phyloP scores from a whole-genome alignment of 2,888 invertebrate species.

The Monopis laevigella region DNA sequence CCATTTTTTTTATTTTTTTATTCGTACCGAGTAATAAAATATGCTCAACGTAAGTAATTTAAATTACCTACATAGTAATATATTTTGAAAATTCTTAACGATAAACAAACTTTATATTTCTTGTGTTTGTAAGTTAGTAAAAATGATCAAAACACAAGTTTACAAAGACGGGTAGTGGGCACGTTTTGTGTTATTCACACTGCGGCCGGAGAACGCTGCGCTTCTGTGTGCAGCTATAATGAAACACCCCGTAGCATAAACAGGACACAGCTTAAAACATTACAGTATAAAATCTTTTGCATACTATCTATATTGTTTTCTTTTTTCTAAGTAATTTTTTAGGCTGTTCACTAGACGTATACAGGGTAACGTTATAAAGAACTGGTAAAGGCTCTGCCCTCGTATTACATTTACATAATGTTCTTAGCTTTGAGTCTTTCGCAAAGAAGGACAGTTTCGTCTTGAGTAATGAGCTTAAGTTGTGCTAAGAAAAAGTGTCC shows the following conservation, averaged over 20 bases:
- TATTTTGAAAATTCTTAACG: too few relatives aligned
- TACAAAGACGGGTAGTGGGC: slow-evolving; percentile 2
- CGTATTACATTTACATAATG: slow-evolving; percentile 59
- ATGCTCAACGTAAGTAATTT: too few relatives aligned
- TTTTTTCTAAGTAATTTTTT: not conserved
- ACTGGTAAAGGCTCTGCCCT: slow-evolving; percentile 34
- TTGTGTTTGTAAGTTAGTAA: too few relatives aligned
- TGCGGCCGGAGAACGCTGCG: not conserved
- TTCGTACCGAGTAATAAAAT: too few relatives aligned
- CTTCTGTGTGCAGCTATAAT: slow-evolving; percentile 7
- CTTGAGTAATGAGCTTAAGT: slow-evolving; percentile 11
- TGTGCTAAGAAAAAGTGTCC: slow-evolving; percentile 10
- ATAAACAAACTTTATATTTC: too few relatives aligned
- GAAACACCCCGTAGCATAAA: slow-evolving; percentile 3
- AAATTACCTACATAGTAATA: too few relatives aligned
- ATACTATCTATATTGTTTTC: too few relatives aligned
- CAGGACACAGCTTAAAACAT: slow-evolving; percentile 3
- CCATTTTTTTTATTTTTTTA: too few relatives aligned
- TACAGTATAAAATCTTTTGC: not conserved
- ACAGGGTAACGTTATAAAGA: not conserved
- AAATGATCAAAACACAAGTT: too few relatives aligned
- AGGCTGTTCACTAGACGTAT: not conserved
- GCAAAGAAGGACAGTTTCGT: slow-evolving; percentile 9
- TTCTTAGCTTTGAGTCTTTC: slow-evolving; percentile 33
- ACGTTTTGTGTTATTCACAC: slow-evolving; percentile 6